A percentile compares a stretch with the other conserved stretches of the same genome.
Evolutionary conservation across 2,888 invertebrate species (phyloP).

Genomic region (Notodonta ziczac): DNA sequence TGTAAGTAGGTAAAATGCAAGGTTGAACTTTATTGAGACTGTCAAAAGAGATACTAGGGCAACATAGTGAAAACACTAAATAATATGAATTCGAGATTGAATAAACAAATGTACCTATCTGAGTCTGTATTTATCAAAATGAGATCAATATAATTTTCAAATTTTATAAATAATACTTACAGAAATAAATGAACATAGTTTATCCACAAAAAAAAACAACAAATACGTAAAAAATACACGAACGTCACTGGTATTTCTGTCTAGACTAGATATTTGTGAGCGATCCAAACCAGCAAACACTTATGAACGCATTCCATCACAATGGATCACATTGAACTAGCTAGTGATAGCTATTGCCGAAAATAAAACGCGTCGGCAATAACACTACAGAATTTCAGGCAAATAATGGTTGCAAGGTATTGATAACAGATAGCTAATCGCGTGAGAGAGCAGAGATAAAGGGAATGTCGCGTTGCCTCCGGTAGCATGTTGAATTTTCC

Average conservation of each 20-base stretch:
- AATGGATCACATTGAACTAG: slow-evolving; percentile 1
- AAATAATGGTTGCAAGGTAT: slow-evolving; percentile 30
- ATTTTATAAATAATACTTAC: too few species aligned
- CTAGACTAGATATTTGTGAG: neutral
- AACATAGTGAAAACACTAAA: too few species aligned
- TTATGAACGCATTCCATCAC: neutral
- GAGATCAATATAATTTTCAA: too few species aligned
- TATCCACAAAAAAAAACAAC: neutral
- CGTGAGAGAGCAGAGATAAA: slow-evolving; percentile 36
- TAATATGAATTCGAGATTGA: too few species aligned
- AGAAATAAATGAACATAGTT: neutral
- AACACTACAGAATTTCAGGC: slow-evolving; percentile 22
- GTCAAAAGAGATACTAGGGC: too few species aligned
- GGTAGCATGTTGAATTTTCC: slow-evolving; percentile 8
- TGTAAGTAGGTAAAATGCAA: too few species aligned
- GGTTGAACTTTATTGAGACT: too few species aligned
- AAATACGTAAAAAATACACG: neutral
- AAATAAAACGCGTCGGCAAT: slow-evolving; percentile 26
- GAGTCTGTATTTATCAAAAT: too few species aligned
- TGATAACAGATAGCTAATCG: slow-evolving; percentile 45
- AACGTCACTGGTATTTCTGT: neutral
- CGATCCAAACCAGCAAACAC: neutral
- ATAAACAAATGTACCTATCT: too few species aligned
- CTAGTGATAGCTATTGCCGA: slow-evolving; percentile 12
- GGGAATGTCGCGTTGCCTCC: slow-evolving; percentile 11